Conservation (phyloP, 2,113 vertebrate species). For the Anhinga rufa region DNA sequence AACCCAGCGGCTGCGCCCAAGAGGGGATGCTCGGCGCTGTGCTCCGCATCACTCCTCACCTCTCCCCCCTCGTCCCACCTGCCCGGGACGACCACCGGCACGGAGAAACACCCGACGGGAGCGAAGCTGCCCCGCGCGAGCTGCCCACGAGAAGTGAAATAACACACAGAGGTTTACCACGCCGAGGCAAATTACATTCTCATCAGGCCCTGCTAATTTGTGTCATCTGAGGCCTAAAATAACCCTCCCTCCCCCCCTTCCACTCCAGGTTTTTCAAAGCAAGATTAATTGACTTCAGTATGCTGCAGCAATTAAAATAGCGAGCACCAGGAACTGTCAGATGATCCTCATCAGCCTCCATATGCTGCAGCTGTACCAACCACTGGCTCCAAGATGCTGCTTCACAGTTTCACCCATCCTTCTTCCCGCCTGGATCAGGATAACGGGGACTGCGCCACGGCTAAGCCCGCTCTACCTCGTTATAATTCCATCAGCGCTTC, state of each 20-base stretch:
- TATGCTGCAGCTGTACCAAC: slow-evolving; percentile 10
- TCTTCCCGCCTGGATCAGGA: background rate
- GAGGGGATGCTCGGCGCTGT: fast-evolving
- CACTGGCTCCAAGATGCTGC: background rate
- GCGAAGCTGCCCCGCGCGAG: fast-evolving
- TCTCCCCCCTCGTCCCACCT: background rate
- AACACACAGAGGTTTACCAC: background rate
- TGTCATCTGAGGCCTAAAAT: slow-evolving; percentile 14
- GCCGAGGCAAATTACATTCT: background rate
- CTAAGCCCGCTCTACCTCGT: background rate
- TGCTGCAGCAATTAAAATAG: slow-evolving; percentile 11
- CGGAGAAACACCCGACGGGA: fast-evolving
- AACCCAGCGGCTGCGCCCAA: fast-evolving
- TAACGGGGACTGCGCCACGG: background rate
- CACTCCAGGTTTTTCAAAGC: slow-evolving; percentile 29
- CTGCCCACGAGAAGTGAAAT: background rate
- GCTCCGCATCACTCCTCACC: background rate
- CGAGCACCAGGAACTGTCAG: background rate
- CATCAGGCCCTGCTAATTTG: background rate
- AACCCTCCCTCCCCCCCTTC: background rate
- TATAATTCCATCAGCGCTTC: background rate
- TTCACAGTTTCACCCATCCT: background rate
- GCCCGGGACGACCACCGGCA: background rate
- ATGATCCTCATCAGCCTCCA: slow-evolving; percentile 33
- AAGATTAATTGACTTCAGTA: slow-evolving; percentile 31